Base-by-base conservation (phyloP, 2,888 invertebrate species). In the Craniophora ligustri region DNA sequence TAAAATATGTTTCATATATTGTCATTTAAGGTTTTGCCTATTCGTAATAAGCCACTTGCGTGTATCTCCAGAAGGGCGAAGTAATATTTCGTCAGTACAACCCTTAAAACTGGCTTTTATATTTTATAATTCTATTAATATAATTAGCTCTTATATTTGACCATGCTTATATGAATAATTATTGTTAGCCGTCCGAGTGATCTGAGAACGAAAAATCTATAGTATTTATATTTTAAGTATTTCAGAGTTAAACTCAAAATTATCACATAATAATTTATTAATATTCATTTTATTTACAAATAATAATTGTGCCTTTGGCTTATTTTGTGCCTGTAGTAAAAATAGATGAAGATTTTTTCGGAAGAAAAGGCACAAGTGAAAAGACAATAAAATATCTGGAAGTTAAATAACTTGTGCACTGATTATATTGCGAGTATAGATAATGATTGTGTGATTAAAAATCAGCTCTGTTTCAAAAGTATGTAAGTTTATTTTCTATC, bases 141-240 rank as follows among this genome's bases (percentile, higher is more conserved):
- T 10, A 41, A 13, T 18, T 18, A 18, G 28, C 5, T 14, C 5
- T 14, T 10, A 16, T 39, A 14, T 11, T 8, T 44, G 14, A 7
- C 2, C 34, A 15, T 13, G 34, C 0, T 23, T 19, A n/a, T n/a
- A n/a, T 23, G n/a, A 3, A n/a, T 11, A 19, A 15, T n/a, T 18
- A 31, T 7, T 1, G 3, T 16, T 36, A 31, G 15, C 34, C 35
- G 38, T 63, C 47, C 40, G n/a, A 5, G 15, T 38, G 68, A 69
- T 72, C 69, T 69, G 72, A 45, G 31, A 13, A 42, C 11, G 13
- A 38, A 30, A 39, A 58, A 63, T 59, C 50, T 72, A 0, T 62
- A 28, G 1, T 8, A 18, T 39, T 58, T 38, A 2, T 13, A 47
- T 32, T 7, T 2, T 18, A 31, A 40, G 23, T 16, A 36, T 35